Conservation (phyloP, 2,113 vertebrate species). For the Prionailurus bengalensis region DNA sequence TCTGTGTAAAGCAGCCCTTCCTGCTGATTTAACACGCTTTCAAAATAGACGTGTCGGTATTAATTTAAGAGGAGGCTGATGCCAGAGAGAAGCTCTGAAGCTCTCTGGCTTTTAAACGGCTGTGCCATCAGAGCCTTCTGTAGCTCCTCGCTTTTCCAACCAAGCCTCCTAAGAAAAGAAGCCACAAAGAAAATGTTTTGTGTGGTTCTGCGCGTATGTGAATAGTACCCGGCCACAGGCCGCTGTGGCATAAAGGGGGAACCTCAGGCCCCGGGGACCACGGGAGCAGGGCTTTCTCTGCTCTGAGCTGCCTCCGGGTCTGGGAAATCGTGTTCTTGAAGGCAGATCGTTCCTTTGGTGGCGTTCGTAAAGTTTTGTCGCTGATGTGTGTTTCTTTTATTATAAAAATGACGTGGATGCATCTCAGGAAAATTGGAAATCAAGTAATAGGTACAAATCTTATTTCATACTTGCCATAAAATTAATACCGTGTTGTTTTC, state of each 20-base stretch:
- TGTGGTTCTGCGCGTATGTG: not conserved
- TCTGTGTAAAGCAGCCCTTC: not conserved
- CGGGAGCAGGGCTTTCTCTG: not conserved
- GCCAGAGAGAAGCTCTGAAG: not conserved
- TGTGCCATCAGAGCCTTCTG: not conserved
- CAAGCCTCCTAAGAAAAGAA: not conserved
- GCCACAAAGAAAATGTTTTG: not conserved
- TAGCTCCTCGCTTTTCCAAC: not conserved
- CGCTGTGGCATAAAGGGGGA: no score
- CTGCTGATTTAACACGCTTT: constrained; percentile 9
- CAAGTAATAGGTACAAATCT: not conserved
- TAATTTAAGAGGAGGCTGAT: not conserved
- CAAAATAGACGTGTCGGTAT: constrained; percentile 26
- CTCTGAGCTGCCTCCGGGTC: not conserved
- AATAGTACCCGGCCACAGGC: not conserved
- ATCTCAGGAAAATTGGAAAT: not conserved
- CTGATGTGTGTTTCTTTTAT: not conserved
- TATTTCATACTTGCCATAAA: not conserved
- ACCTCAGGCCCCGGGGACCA: not conserved
- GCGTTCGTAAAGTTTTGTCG: not conserved
- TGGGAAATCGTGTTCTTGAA: not conserved
- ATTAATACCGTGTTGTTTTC: not conserved
- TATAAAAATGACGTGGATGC: not conserved
- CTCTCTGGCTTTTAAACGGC: not conserved
- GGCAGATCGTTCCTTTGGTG: not conserved